A percentile compares a stretch with the other conserved stretches of the same genome.
These are phyloP conservation scores for Leucophenga montana DNA, from an alignment of 2,888 invertebrate species.

Conservation along the genomic window DNA sequence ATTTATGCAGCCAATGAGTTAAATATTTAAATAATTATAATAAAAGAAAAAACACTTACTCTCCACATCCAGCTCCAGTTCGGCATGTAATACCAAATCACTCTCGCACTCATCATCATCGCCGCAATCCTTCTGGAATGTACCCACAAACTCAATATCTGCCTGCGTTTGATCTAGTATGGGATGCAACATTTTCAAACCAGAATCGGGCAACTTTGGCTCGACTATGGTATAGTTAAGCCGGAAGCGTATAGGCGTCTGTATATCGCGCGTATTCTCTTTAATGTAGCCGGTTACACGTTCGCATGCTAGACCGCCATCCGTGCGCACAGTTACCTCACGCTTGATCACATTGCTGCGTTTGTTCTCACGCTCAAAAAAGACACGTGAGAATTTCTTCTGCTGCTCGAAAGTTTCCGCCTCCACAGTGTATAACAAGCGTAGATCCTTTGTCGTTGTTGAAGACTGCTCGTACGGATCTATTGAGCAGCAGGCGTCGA, in stretches of 20 bases:
- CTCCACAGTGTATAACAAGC: conserved; percentile 83
- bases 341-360: conserved; percentile 78
- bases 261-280: conserved; percentile 89
- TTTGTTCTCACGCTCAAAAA: conserved; percentile 78
- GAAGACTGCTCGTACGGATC: conserved; percentile 75
- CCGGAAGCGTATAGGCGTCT: conserved; percentile 88
- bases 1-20: too few relatives aligned
- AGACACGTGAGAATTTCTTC: conserved; percentile 86
- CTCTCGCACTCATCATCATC: conserved; percentile 90
- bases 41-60: conserved; percentile 61
- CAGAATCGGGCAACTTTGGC: conserved; percentile 77
- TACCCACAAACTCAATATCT: conserved; percentile 85
- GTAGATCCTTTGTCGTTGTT: conserved; percentile 73
- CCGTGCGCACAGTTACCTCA: conserved; percentile 78
- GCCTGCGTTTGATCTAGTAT: conserved; percentile 92
- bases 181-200: conserved; percentile 76
- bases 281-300: conserved; percentile 88
- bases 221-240: conserved; percentile 87
- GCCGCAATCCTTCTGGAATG: conserved; percentile 94
- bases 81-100: conserved; percentile 80
- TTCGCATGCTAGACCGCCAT: conserved; percentile 78
- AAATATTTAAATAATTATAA: conserved; percentile 21
- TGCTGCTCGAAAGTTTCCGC: conserved; percentile 85
- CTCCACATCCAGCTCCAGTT: conserved; percentile 67
- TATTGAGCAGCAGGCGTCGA: conserved; percentile 88